These are phyloP conservation scores for Meloidogyne exigua DNA, from an alignment of 1,140 invertebrate species.

Conservation along the genomic window DNA sequence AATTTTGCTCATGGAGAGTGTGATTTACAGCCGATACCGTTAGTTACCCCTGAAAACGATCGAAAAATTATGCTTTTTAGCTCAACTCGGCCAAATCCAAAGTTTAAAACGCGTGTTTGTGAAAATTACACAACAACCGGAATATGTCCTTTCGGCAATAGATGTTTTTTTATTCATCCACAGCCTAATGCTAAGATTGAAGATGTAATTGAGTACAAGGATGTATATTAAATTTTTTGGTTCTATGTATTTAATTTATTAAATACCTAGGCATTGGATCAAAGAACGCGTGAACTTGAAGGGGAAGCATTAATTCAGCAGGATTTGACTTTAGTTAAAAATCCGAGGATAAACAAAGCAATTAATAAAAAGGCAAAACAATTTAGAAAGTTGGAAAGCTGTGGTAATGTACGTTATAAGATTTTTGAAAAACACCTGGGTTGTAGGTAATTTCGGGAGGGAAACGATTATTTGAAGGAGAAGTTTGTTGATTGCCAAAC, in stretches of 20 bases:
- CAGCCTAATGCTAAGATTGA: not conserved
- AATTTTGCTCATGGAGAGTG: not conserved
- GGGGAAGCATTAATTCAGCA: not conserved
- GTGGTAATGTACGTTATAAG: not conserved
- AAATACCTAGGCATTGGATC: not conserved
- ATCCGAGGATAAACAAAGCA: not conserved
- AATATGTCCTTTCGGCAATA: not conserved
- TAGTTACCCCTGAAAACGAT: not conserved
- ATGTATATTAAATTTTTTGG: not conserved
- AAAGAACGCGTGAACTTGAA: not conserved
- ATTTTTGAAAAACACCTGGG: not conserved
- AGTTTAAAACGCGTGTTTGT: not conserved
- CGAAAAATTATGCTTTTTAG: not conserved
- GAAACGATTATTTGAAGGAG: no score
- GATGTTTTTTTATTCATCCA: slow-evolving; percentile 2
- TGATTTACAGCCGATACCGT: not conserved
- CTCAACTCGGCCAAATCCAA: not conserved
- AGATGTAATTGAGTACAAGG: not conserved
- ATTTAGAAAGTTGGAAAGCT: not conserved
- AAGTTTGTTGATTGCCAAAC: no score
- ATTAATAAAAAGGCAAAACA: not conserved
- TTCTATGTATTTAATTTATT: no score
- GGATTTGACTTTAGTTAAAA: not conserved
- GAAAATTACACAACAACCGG: slow-evolving; percentile 4
- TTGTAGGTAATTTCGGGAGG: no score